phyloP scores from a whole-genome alignment of 1,140 invertebrate genomes.

The Magallana angulata region DNA sequence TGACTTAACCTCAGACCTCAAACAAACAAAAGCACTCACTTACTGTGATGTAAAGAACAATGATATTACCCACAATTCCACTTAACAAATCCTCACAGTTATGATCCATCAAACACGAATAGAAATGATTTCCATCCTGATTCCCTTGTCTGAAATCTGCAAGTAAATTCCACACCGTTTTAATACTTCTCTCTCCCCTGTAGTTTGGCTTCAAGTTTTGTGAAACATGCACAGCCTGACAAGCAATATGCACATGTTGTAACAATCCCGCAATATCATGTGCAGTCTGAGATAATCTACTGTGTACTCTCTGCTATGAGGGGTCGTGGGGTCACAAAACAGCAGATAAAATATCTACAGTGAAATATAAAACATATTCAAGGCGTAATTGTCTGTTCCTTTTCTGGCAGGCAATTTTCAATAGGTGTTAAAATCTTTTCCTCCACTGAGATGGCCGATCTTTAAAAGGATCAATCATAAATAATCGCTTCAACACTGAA shows the following conservation, averaged over 20 bases:
- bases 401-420: conserved; percentile 35
- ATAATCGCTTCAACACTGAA: conserved; percentile 30
- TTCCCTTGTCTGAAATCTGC: not conserved
- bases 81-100: conserved; percentile 11
- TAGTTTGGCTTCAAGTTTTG: conserved; percentile 32
- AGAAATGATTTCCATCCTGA: not conserved
- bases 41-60: conserved; percentile 18
- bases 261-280: conserved; percentile 36
- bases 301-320: conserved; percentile 15
- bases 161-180: conserved; percentile 13
- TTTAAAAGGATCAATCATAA: conserved; percentile 38
- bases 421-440: conserved; percentile 38
- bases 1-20: conserved; percentile 22
- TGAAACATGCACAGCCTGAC: conserved; percentile 34
- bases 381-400: conserved; percentile 37
- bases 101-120: conserved; percentile 12
- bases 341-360: conserved; percentile 36
- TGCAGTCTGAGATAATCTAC: conserved; percentile 37
- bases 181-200: conserved; percentile 14
- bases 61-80: conserved; percentile 14
- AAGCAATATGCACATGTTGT: conserved; percentile 37
- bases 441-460: conserved; percentile 21
- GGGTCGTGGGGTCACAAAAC: conserved; percentile 32
- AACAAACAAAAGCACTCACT: conserved; percentile 16
- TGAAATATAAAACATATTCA: conserved; percentile 37